A percentile compares a stretch with the other conserved stretches of the same genome.
These are phyloP conservation scores for Plagodis dolabraria DNA, from an alignment of 2,888 invertebrate genomes.

Conservation along the genomic window DNA sequence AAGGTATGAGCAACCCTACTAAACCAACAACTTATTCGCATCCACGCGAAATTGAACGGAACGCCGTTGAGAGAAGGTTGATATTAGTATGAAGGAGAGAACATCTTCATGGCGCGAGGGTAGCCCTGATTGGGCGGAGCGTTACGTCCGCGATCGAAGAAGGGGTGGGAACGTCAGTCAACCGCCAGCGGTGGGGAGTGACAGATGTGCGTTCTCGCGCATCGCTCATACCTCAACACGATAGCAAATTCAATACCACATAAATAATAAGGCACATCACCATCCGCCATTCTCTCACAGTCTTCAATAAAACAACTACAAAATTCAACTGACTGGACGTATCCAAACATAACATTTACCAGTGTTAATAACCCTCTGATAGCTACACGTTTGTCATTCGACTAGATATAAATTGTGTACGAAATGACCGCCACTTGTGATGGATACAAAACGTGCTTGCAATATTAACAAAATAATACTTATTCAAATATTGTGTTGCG, in stretches of 20 bases:
- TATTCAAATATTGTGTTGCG: conserved; percentile 24
- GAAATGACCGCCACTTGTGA: conserved; percentile 36
- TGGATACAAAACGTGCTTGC: conserved; percentile 14
- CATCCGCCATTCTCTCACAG: conserved; percentile 31
- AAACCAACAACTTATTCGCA: conserved; percentile 26
- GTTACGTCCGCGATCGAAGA: conserved; percentile 41
- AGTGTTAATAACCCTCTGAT: conserved; percentile 45
- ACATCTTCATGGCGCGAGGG: conserved; percentile 32
- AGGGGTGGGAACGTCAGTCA: conserved; percentile 71
- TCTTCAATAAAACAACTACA: conserved; percentile 37
- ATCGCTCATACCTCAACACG: conserved; percentile 76
- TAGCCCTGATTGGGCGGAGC: conserved; percentile 54
- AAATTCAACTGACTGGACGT: conserved; percentile 43
- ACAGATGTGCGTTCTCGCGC: conserved; percentile 69
- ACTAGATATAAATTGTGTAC: conserved; percentile 41
- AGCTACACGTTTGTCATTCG: conserved; percentile 42
- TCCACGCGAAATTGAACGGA: neutral
- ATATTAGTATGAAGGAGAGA: conserved; percentile 35
- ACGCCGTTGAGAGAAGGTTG: conserved; percentile 34
- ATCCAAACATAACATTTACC: conserved; percentile 52
- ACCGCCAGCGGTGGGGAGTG: conserved; percentile 71
- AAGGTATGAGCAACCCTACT: conserved; percentile 60
- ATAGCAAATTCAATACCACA: conserved; percentile 73
- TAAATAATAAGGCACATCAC: conserved; percentile 35
- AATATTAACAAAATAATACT: conserved; percentile 29